These are phyloP conservation scores for Dolomedes plantarius DNA, from an alignment of 2,888 invertebrate species.

Conservation along the genomic window DNA sequence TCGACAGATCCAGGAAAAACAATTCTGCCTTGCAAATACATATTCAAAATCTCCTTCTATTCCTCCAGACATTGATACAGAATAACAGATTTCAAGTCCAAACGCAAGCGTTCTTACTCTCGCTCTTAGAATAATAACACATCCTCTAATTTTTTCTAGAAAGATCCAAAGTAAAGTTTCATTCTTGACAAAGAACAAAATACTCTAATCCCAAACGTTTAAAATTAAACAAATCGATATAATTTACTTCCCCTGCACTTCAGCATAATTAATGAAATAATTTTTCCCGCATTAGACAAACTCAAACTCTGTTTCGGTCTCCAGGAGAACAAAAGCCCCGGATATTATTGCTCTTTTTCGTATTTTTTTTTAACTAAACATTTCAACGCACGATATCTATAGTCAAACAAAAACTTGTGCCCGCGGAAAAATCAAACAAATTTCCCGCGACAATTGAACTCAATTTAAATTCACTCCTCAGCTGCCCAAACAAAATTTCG, in stretches of 20 bases:
- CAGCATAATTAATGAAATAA: conserved; percentile 2
- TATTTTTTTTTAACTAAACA: conserved; percentile 6
- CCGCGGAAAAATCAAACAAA: not conserved
- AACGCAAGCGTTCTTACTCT: too few relatives aligned
- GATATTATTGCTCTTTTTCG: not conserved
- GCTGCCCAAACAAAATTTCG: conserved; percentile 14
- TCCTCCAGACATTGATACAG: too few relatives aligned
- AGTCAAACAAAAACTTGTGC: not conserved
- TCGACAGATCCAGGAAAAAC: too few relatives aligned
- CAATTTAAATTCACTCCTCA: conserved; percentile 14
- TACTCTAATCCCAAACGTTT: not conserved
- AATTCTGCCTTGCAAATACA: too few relatives aligned
- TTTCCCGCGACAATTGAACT: conserved; percentile 9
- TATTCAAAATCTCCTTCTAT: too few relatives aligned
- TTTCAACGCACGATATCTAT: not conserved
- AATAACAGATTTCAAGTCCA: too few relatives aligned
- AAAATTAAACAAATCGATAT: not conserved
- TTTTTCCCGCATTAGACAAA: not conserved
- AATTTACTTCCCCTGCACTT: not conserved
- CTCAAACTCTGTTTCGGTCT: not conserved
- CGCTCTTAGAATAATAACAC: too few relatives aligned
- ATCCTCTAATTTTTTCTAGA: too few relatives aligned
- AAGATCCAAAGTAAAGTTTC: too few relatives aligned
- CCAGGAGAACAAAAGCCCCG: not conserved
- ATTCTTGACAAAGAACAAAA: too few relatives aligned